Percentiles rank a stretch among this genome's conserved stretches.
Conservation (phyloP, 1,140 invertebrate species). For the Drosophila lacteicornis region DNA sequence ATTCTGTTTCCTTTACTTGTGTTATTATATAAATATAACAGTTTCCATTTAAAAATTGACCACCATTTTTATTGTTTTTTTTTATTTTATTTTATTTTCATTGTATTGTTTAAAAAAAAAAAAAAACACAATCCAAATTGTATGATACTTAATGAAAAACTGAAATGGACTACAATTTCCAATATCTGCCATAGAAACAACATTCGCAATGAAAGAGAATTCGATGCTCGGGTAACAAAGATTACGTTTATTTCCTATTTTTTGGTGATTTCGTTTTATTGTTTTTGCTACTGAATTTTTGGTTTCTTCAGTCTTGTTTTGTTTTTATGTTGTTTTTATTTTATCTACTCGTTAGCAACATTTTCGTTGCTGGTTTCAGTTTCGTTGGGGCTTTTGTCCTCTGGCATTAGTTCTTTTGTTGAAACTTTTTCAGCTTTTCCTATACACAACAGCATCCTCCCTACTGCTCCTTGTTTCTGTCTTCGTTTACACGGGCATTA, state of each 20-base stretch:
- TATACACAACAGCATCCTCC: constrained; percentile 9
- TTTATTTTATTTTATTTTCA: too few relatives aligned
- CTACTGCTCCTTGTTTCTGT: constrained; percentile 15
- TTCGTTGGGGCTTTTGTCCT: constrained; percentile 46
- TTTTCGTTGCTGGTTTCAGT: constrained; percentile 50
- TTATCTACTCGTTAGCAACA: constrained; percentile 68
- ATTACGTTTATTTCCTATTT: constrained; percentile 21
- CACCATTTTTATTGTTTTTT: neutral
- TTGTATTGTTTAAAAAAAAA: neutral
- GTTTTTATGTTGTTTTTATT: constrained; percentile 47
- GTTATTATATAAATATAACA: neutral
- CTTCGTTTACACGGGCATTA: constrained; percentile 67
- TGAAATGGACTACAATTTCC: neutral
- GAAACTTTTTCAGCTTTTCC: constrained; percentile 54
- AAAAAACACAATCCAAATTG: neutral
- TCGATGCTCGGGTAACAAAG: constrained; percentile 1
- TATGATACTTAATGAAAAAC: neutral
- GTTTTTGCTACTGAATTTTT: constrained; percentile 16
- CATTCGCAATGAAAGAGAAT: constrained; percentile 19
- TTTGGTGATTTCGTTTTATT: constrained; percentile 24
- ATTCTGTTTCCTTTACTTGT: neutral
- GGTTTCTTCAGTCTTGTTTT: constrained; percentile 7
- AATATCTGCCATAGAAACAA: constrained; percentile 17
- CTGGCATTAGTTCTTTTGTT: constrained; percentile 58
- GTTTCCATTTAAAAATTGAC: neutral